Evolutionary conservation across 2,797 vertebrate species (phyloP), one percentile per base, ranked within the genome.

Genomic region (Tympanoctomys barrerae): DNA sequence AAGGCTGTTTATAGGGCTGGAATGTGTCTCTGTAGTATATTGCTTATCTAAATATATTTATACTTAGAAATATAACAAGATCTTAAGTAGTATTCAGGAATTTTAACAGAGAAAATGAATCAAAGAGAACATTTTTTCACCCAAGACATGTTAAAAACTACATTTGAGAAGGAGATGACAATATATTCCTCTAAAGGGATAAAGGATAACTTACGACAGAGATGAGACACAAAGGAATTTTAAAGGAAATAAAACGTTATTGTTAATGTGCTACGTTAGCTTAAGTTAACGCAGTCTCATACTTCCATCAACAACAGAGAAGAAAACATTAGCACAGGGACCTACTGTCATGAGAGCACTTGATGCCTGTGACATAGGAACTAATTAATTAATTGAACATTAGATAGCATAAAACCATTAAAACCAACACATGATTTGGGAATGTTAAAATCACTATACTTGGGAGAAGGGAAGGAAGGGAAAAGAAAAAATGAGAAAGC

Each of bases 371-470:
- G 92, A 95, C 96, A 97, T 87, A 96, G 97, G 88, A 96, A 93
- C 79, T 84, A 96, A 95, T 90, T 83, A 97, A 94, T 97, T 98
- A 98, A 98, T 91, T 97, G 91, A 98, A 98, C 94, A 93, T 94
- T 97, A 96, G 97, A 93, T 94, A 95, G 95, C 97, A 94, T 94
- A 97, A 89, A 97, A 94, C 96, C 86, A 97, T 97, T 98, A 98
- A 98, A 96, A 91, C 95, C 91, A 96, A 97, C 97, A 98, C 95
- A 95, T 97, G 97, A 98, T 95, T 97, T 97, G 97, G 96, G 96
- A 97, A 98, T 98, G 93, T 97, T 93, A 73, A 92, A 84, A 95
- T 98, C 96, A 98, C 96, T 98, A 95, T 97, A 97, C 98, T 98
- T 98, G 33, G 66, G 66, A 33, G 18, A 70, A 70, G 18, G 33